A percentile compares a stretch with the other conserved stretches of the same genome.
Evolutionary conservation across 2,113 vertebrate species (phyloP).

Genomic region (Eclectus roratus): DNA sequence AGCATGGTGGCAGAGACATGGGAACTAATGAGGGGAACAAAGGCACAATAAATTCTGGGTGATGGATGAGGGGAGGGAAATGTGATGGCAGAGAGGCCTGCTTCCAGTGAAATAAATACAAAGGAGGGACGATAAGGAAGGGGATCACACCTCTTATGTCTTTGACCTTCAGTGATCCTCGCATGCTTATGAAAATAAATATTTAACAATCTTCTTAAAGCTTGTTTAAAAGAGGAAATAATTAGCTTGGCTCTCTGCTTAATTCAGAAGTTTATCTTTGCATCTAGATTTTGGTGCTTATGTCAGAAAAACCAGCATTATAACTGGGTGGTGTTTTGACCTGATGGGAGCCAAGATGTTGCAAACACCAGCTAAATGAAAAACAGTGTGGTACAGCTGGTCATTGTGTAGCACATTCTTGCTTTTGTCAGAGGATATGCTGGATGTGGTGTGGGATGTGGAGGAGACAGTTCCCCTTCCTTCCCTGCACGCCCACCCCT

Average conservation of each 20-base stretch:
- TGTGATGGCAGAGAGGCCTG: constrained; percentile 4
- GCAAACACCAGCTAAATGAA: constrained; percentile 1
- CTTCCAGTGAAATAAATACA: constrained; percentile 16
- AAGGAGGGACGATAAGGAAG: neutral
- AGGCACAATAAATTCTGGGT: neutral
- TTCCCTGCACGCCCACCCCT: neutral
- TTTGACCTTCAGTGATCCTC: constrained; percentile 49
- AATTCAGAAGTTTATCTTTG: neutral
- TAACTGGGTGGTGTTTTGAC: neutral
- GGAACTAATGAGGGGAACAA: neutral
- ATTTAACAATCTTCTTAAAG: constrained; percentile 51
- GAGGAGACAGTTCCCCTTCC: neutral
- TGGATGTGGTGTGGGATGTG: neutral
- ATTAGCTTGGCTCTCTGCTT: neutral
- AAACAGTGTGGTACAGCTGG: neutral
- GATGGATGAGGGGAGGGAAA: constrained; percentile 34
- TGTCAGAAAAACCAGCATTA: neutral
- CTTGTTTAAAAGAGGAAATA: constrained; percentile 50
- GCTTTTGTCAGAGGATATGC: constrained; percentile 40
- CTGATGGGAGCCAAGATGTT: neutral
- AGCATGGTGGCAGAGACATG: neutral
- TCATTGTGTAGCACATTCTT: constrained; percentile 14
- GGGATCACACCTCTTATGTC: constrained; percentile 56
- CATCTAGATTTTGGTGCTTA: constrained; percentile 13
- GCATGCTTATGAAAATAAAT: constrained; percentile 49